A percentile compares a stretch with the other conserved stretches of the same genome.
phyloP scores from a whole-genome alignment of 1,140 invertebrate species.

The Solenopsis invicta region DNA sequence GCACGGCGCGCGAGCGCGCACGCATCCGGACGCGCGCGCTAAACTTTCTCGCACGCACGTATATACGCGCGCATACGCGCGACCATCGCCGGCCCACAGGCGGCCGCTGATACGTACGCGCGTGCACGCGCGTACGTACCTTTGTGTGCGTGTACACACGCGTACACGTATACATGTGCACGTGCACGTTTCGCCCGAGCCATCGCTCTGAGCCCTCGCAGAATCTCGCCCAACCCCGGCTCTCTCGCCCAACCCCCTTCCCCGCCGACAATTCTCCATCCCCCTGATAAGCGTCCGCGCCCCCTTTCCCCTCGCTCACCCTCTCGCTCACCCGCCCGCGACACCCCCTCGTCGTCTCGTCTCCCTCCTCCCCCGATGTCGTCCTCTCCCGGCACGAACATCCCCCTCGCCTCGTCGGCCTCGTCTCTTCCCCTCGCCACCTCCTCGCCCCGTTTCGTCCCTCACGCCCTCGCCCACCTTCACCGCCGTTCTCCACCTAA shows the following conservation, averaged over 20 bases:
- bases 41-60: conserved; percentile 67
- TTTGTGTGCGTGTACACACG: too few relatives aligned
- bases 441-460: conserved; percentile 54
- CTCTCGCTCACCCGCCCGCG: conserved; percentile 69
- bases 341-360: conserved; percentile 28
- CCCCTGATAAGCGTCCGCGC: conserved; percentile 74
- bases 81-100: background rate
- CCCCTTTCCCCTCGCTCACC: conserved; percentile 39
- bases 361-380: conserved; percentile 24
- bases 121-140: too few relatives aligned
- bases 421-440: conserved; percentile 32
- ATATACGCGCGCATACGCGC: conserved; percentile 31
- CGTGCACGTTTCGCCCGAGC: conserved; percentile 60
- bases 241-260: conserved; percentile 30
- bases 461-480: conserved; percentile 69
- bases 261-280: conserved; percentile 70
- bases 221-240: conserved; percentile 70
- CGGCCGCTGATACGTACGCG: background rate
- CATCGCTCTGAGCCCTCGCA: conserved; percentile 76
- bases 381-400: conserved; percentile 44
- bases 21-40: conserved; percentile 58
- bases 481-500: conserved; percentile 80
- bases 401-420: conserved; percentile 47
- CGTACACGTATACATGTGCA: too few relatives aligned
- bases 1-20: too few relatives aligned